Conservation (phyloP, 1,140 invertebrate species). For the Aphaenogaster floridana region DNA sequence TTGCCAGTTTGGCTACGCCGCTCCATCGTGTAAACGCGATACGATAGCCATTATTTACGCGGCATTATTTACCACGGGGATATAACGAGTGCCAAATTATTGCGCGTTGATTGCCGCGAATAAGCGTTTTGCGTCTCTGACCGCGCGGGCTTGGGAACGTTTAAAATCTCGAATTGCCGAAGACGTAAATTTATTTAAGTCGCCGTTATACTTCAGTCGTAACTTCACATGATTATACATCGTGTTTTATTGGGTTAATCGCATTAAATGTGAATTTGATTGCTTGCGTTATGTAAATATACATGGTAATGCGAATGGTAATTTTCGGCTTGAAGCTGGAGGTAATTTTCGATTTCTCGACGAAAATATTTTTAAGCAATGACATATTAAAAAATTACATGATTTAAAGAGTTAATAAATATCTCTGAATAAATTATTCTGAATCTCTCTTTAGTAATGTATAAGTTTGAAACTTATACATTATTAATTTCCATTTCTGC, state of each 20-base stretch:
- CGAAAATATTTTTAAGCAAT: not conserved
- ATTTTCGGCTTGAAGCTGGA: not conserved
- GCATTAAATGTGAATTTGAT: slow-evolving; percentile 40
- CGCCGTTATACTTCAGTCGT: not conserved
- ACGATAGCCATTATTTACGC: slow-evolving; percentile 51
- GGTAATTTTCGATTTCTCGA: not conserved
- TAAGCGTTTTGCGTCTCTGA: not conserved
- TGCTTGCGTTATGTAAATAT: not conserved
- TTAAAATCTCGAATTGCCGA: slow-evolving; percentile 7
- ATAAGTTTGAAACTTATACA: not conserved
- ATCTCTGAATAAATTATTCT: not conserved
- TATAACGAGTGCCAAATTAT: slow-evolving; percentile 53
- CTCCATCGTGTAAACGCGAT: slow-evolving; percentile 4
- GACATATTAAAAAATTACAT: not conserved
- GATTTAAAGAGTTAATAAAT: not conserved
- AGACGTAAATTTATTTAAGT: slow-evolving; percentile 41
- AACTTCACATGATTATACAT: slow-evolving; percentile 8
- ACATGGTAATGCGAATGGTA: not conserved
- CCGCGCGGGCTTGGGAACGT: not conserved
- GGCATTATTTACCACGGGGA: slow-evolving; percentile 31
- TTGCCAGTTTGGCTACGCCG: slow-evolving; percentile 6
- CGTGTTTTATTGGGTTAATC: not conserved
- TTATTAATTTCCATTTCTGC: not conserved
- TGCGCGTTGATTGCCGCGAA: slow-evolving; percentile 40
- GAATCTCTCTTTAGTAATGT: not conserved